Evolutionary conservation across 2,888 invertebrate genomes (phyloP).

Genomic region (Anthophora plumipes): DNA sequence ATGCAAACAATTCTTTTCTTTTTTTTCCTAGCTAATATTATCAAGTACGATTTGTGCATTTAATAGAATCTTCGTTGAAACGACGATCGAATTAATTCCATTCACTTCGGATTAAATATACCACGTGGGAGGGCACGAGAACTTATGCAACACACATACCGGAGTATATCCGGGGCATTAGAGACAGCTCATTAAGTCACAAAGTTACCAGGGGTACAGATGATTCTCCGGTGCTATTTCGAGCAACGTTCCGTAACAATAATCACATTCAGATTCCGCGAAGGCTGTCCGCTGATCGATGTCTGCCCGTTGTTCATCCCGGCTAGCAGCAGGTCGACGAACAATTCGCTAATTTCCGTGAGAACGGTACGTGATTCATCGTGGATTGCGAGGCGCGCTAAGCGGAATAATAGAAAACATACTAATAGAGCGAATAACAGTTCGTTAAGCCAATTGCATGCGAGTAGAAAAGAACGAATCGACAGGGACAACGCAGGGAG

Average conservation of each 20-base stretch:
- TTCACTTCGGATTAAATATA: neutral
- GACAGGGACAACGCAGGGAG: neutral
- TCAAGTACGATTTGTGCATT: no score
- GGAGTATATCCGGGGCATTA: neutral
- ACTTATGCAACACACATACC: neutral
- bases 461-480: slow-evolving; percentile 40
- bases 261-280: neutral
- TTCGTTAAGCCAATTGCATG: slow-evolving; percentile 56
- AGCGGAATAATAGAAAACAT: slow-evolving; percentile 44
- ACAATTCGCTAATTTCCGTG: slow-evolving; percentile 22
- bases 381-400: slow-evolving; percentile 1
- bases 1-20: no score
- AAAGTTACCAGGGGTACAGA: neutral
- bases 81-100: neutral
- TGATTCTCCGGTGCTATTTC: neutral
- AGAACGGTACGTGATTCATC: slow-evolving; percentile 36
- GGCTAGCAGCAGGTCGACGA: neutral
- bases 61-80: neutral
- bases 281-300: slow-evolving; percentile 6
- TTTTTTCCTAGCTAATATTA: no score
- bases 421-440: slow-evolving; percentile 39
- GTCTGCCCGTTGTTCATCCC: neutral
- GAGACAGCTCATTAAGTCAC: neutral
- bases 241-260: neutral
- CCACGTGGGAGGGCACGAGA: neutral